phyloP scores from a whole-genome alignment of 1,140 invertebrate genomes.

The Neodiprion fabricii region DNA sequence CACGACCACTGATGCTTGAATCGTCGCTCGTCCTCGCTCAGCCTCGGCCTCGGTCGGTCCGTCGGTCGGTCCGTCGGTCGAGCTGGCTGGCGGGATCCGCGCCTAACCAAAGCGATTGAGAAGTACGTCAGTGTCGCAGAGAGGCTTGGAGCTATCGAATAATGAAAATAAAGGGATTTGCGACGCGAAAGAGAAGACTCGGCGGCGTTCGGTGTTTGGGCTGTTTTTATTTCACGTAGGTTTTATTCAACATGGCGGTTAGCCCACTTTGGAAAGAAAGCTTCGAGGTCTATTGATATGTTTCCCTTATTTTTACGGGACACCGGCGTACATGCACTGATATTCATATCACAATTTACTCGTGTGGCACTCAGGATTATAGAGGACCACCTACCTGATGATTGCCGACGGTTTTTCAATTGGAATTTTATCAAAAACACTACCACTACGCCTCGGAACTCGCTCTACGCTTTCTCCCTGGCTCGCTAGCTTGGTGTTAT shows the following conservation, averaged over 20 bases:
- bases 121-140: constrained; percentile 7
- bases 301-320: constrained; percentile 30
- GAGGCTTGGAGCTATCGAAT: neutral
- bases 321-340: constrained; percentile 28
- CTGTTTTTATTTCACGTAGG: constrained; percentile 48
- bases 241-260: constrained; percentile 62
- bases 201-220: neutral
- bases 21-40: neutral
- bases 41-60: constrained; percentile 1
- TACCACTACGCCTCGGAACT: constrained; percentile 44
- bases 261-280: constrained; percentile 59
- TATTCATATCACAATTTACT: constrained; percentile 33
- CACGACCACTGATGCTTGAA: no score
- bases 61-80: neutral
- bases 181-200: neutral
- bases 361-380: constrained; percentile 26
- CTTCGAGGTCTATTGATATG: constrained; percentile 40
- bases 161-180: neutral
- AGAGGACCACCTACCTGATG: constrained; percentile 50
- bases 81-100: neutral
- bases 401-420: constrained; percentile 41
- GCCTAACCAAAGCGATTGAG: constrained; percentile 7
- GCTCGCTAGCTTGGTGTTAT: constrained; percentile 53
- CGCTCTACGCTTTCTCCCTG: constrained; percentile 54
- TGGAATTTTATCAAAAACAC: constrained; percentile 44